These are phyloP conservation scores for Chironomus tentans DNA, from an alignment of 2,888 invertebrate genomes.

Conservation along the genomic window DNA sequence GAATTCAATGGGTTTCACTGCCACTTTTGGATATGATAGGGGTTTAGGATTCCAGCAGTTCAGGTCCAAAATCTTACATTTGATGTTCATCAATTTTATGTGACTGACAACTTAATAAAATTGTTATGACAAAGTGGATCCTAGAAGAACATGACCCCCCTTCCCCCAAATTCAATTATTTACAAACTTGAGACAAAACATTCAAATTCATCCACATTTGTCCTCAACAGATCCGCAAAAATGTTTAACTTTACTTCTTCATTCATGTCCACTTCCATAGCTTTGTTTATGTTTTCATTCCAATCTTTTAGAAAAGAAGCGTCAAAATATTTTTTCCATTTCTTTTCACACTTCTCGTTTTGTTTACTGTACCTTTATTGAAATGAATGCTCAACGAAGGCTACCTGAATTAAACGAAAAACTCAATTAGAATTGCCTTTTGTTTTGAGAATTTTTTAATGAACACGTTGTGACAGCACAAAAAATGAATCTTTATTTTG, in stretches of 20 bases:
- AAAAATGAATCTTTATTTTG: background rate
- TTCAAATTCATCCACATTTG: background rate
- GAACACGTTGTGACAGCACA: background rate
- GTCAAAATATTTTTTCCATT: conserved; percentile 19
- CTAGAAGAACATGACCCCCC: too few species aligned
- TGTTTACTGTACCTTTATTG: background rate
- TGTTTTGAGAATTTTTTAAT: background rate
- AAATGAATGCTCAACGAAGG: background rate
- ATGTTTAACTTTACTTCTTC: background rate
- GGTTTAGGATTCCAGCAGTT: too few species aligned
- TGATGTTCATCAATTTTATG: too few species aligned
- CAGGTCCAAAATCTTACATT: too few species aligned
- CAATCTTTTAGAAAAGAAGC: conserved; percentile 18
- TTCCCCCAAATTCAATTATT: too few species aligned
- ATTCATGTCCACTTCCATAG: background rate
- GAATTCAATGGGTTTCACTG: too few species aligned
- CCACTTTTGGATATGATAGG: too few species aligned
- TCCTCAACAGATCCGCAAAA: background rate
- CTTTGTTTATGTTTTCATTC: background rate
- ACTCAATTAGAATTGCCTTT: background rate
- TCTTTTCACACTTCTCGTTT: background rate
- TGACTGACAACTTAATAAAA: too few species aligned
- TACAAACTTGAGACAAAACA: too few species aligned
- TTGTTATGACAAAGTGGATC: too few species aligned
- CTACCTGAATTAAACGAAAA: background rate